A percentile compares a stretch with the other conserved stretches of the same genome.
phyloP scores from a whole-genome alignment of 2,888 invertebrate genomes.

The Acanthosepion pharaonis region DNA sequence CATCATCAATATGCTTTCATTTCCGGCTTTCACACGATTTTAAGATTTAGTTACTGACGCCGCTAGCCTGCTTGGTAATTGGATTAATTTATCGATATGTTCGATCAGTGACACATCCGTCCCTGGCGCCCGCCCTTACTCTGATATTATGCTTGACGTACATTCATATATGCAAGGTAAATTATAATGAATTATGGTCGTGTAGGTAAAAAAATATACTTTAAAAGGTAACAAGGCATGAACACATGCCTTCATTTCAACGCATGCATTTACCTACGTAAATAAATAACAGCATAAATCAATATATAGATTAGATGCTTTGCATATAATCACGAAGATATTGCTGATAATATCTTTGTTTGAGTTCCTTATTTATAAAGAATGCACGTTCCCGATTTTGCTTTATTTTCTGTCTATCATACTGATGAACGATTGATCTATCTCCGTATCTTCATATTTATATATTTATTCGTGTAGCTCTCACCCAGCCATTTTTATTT shows the following conservation, averaged over 20 bases:
- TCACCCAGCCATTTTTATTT: too few species aligned
- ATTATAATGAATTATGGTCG: background rate
- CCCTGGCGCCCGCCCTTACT: background rate
- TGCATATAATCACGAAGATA: too few species aligned
- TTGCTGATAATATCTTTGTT: too few species aligned
- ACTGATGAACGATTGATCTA: too few species aligned
- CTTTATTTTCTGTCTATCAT: too few species aligned
- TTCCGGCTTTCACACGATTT: background rate
- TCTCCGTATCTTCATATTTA: too few species aligned
- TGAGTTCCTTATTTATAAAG: too few species aligned
- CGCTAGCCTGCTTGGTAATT: background rate
- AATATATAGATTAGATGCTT: too few species aligned
- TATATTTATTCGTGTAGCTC: too few species aligned
- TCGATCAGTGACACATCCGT: background rate
- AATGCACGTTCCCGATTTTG: too few species aligned
- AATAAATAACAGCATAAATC: background rate
- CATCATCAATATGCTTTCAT: background rate
- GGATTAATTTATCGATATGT: constrained; percentile 20
- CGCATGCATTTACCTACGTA: background rate
- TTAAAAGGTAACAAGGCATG: background rate
- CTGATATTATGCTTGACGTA: background rate
- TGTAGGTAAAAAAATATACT: background rate
- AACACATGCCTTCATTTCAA: background rate
- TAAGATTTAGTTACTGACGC: constrained; percentile 21
- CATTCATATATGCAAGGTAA: background rate